Evolutionary conservation across 2,797 vertebrate species (phyloP).

Genomic region (Crenichthys baileyi): DNA sequence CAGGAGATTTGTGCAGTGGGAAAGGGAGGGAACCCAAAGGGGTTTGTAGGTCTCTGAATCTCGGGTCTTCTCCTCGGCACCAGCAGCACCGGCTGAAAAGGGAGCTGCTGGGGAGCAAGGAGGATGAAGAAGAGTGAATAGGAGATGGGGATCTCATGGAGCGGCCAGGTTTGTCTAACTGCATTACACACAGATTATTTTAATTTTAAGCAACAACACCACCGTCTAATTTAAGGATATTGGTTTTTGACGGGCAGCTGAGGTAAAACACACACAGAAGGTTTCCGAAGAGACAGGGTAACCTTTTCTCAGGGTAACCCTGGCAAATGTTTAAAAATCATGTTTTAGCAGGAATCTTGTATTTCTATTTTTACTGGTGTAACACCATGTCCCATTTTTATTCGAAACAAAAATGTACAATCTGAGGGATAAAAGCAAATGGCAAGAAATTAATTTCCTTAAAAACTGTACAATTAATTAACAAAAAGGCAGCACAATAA

Average conservation of each 20-base stretch:
- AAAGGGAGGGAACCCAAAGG: conserved; percentile 3
- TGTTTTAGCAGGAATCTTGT: conserved; percentile 12
- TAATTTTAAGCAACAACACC: conserved; percentile 92
- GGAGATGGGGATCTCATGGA: conserved; percentile 61
- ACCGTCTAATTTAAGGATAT: conserved; percentile 87
- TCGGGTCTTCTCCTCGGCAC: conserved; percentile 70
- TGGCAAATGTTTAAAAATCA: not conserved
- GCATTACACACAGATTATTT: conserved; percentile 92
- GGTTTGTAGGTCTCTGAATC: conserved; percentile 83
- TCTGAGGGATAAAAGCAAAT: not conserved
- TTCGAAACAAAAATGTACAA: not conserved
- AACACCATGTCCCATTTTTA: not conserved
- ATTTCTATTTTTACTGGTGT: not conserved
- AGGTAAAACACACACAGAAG: conserved; percentile 78
- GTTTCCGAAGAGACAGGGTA: conserved; percentile 17
- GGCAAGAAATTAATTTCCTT: not conserved
- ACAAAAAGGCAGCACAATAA: not conserved
- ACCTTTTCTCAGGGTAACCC: conserved; percentile 77
- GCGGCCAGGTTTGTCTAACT: conserved; percentile 85
- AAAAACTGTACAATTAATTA: not conserved
- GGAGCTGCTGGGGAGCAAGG: conserved; percentile 35
- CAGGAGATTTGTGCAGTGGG: conserved; percentile 34
- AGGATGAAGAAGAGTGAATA: conserved; percentile 37
- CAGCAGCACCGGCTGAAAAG: conserved; percentile 77
- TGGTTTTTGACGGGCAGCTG: conserved; percentile 85